Conservation (phyloP, 2,797 vertebrate genomes). For the Tokudaia muenninki region DNA sequence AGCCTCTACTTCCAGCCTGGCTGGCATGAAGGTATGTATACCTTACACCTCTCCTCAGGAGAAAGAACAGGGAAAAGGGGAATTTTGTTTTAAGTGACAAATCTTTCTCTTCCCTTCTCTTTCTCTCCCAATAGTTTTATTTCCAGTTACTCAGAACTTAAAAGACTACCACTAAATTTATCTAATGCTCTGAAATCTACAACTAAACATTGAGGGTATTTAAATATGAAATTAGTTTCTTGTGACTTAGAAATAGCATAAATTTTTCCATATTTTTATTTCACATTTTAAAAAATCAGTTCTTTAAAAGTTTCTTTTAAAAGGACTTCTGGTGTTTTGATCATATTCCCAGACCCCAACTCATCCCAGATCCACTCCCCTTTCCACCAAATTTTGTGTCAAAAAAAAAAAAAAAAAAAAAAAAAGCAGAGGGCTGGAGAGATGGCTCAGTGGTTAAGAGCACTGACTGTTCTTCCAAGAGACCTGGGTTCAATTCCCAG, state of each 20-base stretch:
- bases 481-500: too few species aligned
- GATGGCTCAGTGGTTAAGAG: too few species aligned
- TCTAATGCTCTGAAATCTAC: neutral
- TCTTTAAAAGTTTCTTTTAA: neutral
- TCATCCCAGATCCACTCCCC: neutral
- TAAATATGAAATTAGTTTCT: constrained; percentile 1
- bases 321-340: neutral
- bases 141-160: neutral
- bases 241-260: constrained; percentile 42
- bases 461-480: too few species aligned
- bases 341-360: neutral
- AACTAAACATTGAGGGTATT: neutral
- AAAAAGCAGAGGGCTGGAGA: too few species aligned
- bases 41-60: neutral
- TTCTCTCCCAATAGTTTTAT: neutral
- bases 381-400: neutral
- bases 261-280: neutral
- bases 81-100: neutral
- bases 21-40: neutral
- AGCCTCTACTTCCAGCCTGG: too few species aligned
- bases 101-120: neutral
- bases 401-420: neutral
- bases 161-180: neutral
- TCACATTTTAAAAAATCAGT: neutral
- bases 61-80: neutral